Conservation (phyloP, 2,113 vertebrate species). For the Sciurus niger region DNA sequence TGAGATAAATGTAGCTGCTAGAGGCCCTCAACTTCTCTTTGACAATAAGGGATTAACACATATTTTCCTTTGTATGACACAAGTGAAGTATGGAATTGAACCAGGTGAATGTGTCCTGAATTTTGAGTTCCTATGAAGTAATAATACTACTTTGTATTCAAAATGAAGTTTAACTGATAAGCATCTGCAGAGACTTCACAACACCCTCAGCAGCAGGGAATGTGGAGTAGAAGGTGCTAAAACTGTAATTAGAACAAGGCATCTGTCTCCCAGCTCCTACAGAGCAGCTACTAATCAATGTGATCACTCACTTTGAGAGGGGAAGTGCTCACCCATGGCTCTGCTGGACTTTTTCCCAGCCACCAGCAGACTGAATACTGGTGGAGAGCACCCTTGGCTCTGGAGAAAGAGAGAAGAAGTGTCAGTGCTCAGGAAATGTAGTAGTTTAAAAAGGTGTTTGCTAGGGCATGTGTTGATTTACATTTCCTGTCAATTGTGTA, state of each 20-base stretch:
- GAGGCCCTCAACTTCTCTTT: not conserved
- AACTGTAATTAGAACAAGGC: constrained; percentile 82
- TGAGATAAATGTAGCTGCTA: not conserved
- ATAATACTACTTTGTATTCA: constrained; percentile 69
- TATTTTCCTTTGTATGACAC: not conserved
- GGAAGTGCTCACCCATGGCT: constrained; percentile 68
- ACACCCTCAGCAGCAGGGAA: constrained; percentile 72
- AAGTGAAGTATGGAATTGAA: not conserved
- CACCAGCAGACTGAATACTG: constrained; percentile 27
- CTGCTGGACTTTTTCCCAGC: constrained; percentile 70
- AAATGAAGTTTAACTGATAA: constrained; percentile 73
- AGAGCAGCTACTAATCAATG: constrained; percentile 77
- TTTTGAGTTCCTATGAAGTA: constrained; percentile 45
- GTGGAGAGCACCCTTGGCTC: constrained; percentile 41
- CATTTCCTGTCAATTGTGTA: constrained; percentile 20
- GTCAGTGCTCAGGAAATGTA: constrained; percentile 24
- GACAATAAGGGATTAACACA: no score
- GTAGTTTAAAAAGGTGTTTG: constrained; percentile 34
- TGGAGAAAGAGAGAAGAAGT: not conserved
- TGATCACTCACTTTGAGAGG: constrained; percentile 60
- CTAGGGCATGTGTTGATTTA: constrained; percentile 29
- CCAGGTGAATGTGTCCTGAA: not conserved
- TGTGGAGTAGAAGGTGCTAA: constrained; percentile 79
- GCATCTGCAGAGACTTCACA: constrained; percentile 76
- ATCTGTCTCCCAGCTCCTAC: constrained; percentile 75